Base-by-base conservation (phyloP, 2,113 vertebrate genomes). In the Syngnathus scovelli region DNA sequence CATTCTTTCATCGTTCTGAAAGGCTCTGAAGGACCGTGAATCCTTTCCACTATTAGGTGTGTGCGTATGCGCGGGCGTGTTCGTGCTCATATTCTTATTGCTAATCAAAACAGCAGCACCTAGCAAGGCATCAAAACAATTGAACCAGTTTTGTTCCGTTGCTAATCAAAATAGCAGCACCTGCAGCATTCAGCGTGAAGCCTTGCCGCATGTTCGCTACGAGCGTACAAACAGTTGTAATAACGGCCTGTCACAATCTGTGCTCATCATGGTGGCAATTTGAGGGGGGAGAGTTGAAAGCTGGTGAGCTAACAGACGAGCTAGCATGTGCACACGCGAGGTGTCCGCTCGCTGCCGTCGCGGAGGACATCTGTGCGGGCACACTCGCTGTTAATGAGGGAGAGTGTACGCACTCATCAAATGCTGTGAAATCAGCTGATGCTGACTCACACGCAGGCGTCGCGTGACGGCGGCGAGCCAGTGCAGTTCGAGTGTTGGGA, bases 391-490 rank as follows among this genome's bases (percentile, higher is more conserved):
- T 36, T 36, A 7, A 18, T 36, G 6, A 18, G 2, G 33, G 18
- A 8, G 27, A 18, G 36, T 8, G 16, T 9, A 10, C 18, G 36
- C 55, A 16, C 2, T 36, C 12, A 16, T 37, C 36, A 18, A 52
- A 52, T 21, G 49, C 19, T n/a, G 19, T 7, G 49, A n/a, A 51
- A 21, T 51, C 49, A 21, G 49, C 49, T 55, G 19, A 39, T 13
- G 13, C 39, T 44, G 61, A 43, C 61, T 46, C 61, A 63, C n/a
- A 19, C 18, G 58, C 27, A 6, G 12, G 19, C 19, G 38, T 61
- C 15, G 44, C 60, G 21, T 62, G 39, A 73, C 68, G 59, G 38
- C 54, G 48, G 56, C 65, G 68, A 70, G 67, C 64, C 21, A 41
- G 23, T 62, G 62, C 46, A 38, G 7, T 58, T 58, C 51, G 13